Evolutionary conservation across 2,113 vertebrate genomes (phyloP), one percentile per base, ranked within the genome.

Genomic region (Chamaea fasciata): DNA sequence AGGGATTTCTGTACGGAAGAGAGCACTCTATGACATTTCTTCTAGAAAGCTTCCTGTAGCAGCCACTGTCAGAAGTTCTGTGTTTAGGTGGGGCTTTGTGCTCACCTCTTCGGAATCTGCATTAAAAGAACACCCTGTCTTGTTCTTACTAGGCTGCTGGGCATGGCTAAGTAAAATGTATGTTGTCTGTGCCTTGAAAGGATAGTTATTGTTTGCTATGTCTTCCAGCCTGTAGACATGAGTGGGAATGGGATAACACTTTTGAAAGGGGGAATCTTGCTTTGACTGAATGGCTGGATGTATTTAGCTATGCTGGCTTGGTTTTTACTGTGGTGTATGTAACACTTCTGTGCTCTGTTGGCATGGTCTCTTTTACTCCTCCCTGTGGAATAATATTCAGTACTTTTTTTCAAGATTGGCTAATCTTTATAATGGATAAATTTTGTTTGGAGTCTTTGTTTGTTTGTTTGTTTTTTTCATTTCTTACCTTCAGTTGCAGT

Each of bases 81-180:
- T 3, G 2, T 73, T 91, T 75, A 37, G 56, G 56, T 87, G 35
- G 46, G 23, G 27, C 37, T 77, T 91, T 90, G 42, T 79, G 39
- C 49, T 64, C 5, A 28, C 1, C 30, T 82, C 17, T 56, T 64
- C 27, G 62, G 67, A 53, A 16, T 53, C 14, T 60, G 15, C 0
- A 0, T 69, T 73, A 5, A 26, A 73, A 79, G 50, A 68, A 14
- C 7, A 5, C 0, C 1, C 11, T 55, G 4, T 41, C 37, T 31
- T 55, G 21, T 64, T 57, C 49, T 65, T 71, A 23, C 6, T 50
- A 20, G 56, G 8, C 37, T 80, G 19, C 37, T 52, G 35, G 20
- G 18, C 22, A 41, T 15, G 35, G 16, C 55, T 50, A 52, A 75
- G 16, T 87, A 39, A 78, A 84, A 44, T 18, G 9, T 31, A 9